These are phyloP conservation scores for Yponomeuta malinellus DNA, from an alignment of 2,888 invertebrate species.

Conservation along the genomic window DNA sequence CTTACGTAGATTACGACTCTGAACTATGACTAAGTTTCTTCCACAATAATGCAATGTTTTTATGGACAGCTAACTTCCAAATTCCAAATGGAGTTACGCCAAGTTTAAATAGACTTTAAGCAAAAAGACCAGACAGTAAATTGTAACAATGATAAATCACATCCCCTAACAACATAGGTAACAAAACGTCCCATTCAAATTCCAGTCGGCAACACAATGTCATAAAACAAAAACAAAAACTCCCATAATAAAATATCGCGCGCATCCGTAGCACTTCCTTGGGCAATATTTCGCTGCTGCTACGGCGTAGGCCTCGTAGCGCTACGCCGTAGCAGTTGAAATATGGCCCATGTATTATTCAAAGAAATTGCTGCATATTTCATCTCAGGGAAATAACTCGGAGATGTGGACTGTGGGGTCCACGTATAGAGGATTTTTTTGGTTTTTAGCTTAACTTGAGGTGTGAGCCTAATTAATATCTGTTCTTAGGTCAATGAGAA, in stretches of 20 bases:
- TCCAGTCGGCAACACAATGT: background rate
- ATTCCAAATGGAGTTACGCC: too few species aligned
- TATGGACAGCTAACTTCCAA: too few species aligned
- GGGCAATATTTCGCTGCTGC: constrained; percentile 31
- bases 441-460: background rate
- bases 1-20: too few species aligned
- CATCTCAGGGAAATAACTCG: constrained; percentile 74
- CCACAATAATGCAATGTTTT: too few species aligned
- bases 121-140: too few species aligned
- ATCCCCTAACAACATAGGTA: background rate
- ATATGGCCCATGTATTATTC: constrained; percentile 79
- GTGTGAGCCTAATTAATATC: too few species aligned
- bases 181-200: background rate
- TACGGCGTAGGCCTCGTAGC: constrained; percentile 44
- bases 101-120: too few species aligned
- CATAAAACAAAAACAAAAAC: background rate
- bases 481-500: too few species aligned
- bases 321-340: constrained; percentile 53
- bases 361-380: constrained; percentile 78
- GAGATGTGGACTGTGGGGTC: constrained; percentile 55
- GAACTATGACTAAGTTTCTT: too few species aligned
- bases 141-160: background rate
- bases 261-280: constrained; percentile 40
- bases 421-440: constrained; percentile 21
- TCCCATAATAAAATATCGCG: constrained; percentile 34